Percentiles rank a stretch among this genome's conserved stretches.
These are phyloP conservation scores for Lasioglossum villosulum DNA, from an alignment of 2,888 invertebrate genomes.

Conservation along the genomic window DNA sequence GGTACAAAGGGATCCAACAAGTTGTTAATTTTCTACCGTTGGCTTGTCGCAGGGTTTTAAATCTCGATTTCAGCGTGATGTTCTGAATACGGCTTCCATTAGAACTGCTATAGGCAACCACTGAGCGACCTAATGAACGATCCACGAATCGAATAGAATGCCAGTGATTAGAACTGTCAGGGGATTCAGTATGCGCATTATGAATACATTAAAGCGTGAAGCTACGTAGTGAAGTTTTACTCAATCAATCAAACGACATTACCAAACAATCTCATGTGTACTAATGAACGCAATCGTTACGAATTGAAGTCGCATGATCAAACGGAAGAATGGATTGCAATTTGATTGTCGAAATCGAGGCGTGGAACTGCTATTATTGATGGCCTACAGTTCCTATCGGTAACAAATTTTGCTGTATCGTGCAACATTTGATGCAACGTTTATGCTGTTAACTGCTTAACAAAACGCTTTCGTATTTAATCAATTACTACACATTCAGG, in stretches of 20 bases:
- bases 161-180: slow-evolving; percentile 32
- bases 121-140: slow-evolving; percentile 51
- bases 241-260: slow-evolving; percentile 16
- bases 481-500: too few relatives aligned
- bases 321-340: not conserved
- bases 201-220: slow-evolving; percentile 24
- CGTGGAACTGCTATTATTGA: not conserved
- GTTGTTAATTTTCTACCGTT: not conserved
- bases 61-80: slow-evolving; percentile 38
- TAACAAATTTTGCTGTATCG: not conserved
- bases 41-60: not conserved
- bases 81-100: slow-evolving; percentile 48
- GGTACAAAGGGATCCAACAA: not conserved
- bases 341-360: not conserved
- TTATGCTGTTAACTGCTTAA: too few relatives aligned
- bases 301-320: not conserved
- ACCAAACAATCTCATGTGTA: slow-evolving; percentile 2
- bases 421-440: not conserved
- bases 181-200: slow-evolving; percentile 13
- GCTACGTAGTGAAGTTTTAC: slow-evolving; percentile 8
- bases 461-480: too few relatives aligned
- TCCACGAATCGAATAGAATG: slow-evolving; percentile 30
- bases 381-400: not conserved
- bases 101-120: slow-evolving; percentile 31
- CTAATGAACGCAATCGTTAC: not conserved